Conservation (phyloP, 2,888 invertebrate genomes). For the Anagyrus pseudococci region DNA sequence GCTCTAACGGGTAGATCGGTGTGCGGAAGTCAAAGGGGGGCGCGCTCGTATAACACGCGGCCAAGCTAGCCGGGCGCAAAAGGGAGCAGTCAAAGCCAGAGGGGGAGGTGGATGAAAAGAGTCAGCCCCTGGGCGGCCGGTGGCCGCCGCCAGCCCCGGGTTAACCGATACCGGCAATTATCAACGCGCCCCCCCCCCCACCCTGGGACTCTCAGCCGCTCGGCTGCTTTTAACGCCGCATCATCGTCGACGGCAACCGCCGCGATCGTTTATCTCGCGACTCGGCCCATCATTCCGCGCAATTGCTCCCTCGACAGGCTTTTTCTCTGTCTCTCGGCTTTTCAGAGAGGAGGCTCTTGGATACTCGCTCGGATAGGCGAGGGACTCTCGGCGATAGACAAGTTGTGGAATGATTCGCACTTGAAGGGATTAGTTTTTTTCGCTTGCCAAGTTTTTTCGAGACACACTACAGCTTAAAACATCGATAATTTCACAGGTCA, state of each 20-base stretch:
- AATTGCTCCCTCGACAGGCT: slow-evolving; percentile 42
- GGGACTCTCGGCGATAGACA: too few species aligned
- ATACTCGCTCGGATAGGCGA: too few species aligned
- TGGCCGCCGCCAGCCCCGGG: slow-evolving; percentile 50
- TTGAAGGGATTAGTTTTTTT: too few species aligned
- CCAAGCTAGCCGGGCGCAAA: slow-evolving; percentile 51
- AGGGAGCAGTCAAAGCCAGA: slow-evolving; percentile 48
- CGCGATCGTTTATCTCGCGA: slow-evolving; percentile 46
- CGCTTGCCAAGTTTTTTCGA: too few species aligned
- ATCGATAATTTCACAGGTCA: too few species aligned
- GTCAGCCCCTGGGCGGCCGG: slow-evolving; percentile 36
- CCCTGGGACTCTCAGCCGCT: slow-evolving; percentile 32
- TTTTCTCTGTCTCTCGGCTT: too few species aligned
- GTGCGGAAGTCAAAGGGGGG: slow-evolving; percentile 58
- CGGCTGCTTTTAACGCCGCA: slow-evolving; percentile 11
- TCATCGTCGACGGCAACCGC: slow-evolving; percentile 31
- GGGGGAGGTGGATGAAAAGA: slow-evolving; percentile 44
- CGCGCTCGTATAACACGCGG: slow-evolving; percentile 54
- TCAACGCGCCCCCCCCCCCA: slow-evolving; percentile 57
- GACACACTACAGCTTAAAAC: too few species aligned
- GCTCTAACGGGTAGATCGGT: not conserved
- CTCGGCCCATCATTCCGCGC: slow-evolving; percentile 47
- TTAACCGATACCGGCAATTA: slow-evolving; percentile 63
- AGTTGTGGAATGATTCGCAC: too few species aligned
- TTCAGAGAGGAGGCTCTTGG: too few species aligned